phyloP scores from a whole-genome alignment of 1,140 invertebrate species.

The Macrosteles quadrilineatus region DNA sequence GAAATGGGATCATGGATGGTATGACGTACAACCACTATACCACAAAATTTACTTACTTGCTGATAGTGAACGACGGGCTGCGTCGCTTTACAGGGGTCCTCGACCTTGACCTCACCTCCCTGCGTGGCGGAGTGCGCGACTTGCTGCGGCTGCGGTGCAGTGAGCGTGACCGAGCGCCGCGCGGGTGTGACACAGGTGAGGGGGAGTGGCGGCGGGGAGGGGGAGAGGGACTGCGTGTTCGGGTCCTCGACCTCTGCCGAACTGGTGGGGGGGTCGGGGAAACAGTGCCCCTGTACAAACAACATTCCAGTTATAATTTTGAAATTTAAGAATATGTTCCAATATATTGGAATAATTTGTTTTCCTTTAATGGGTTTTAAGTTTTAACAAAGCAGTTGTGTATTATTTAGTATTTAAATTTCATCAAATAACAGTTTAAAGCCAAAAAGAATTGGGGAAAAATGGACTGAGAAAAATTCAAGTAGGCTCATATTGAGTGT shows the following conservation, averaged over 20 bases:
- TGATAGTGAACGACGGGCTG: conserved; percentile 30
- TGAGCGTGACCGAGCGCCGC: neutral
- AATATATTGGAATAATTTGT: too few species aligned
- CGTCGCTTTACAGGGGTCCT: conserved; percentile 18
- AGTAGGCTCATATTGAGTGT: too few species aligned
- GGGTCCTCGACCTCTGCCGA: conserved; percentile 37
- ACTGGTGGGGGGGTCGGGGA: conserved; percentile 22
- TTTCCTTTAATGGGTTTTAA: too few species aligned
- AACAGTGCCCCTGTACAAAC: neutral
- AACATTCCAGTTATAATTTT: neutral
- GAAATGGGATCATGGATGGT: too few species aligned
- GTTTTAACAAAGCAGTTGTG: too few species aligned
- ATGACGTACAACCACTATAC: too few species aligned
- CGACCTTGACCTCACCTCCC: conserved; percentile 19
- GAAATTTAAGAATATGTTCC: too few species aligned
- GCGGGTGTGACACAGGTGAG: neutral
- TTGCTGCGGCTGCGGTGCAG: conserved; percentile 39
- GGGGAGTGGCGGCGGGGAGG: neutral
- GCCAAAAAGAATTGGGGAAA: too few species aligned
- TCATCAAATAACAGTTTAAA: too few species aligned
- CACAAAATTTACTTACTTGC: conserved; percentile 31
- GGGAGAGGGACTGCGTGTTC: conserved; percentile 34
- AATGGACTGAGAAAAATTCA: too few species aligned
- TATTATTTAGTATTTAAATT: too few species aligned
- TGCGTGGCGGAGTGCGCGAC: neutral